A percentile compares a stretch with the other conserved stretches of the same genome.
Evolutionary conservation across 2,888 invertebrate genomes (phyloP).

Genomic region (Dryadula phaetusa): DNA sequence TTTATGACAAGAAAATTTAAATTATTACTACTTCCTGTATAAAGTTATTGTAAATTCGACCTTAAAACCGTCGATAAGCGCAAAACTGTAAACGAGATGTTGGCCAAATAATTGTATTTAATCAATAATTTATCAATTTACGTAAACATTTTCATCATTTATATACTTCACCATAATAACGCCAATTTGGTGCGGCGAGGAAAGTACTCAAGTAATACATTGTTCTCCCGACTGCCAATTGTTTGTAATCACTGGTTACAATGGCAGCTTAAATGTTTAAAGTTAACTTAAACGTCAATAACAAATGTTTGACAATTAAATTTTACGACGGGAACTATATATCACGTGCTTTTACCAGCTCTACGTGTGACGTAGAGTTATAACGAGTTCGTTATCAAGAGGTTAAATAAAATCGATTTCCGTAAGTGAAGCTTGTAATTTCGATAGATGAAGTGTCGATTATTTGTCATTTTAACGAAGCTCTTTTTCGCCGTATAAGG

Average conservation of each 20-base stretch:
- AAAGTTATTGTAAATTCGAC: constrained; percentile 27
- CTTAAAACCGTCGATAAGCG: constrained; percentile 25
- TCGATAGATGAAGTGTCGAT: constrained; percentile 57
- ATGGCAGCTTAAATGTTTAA: constrained; percentile 18
- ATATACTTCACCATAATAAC: constrained; percentile 26
- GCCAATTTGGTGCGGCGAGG: constrained; percentile 18
- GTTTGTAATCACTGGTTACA: constrained; percentile 21
- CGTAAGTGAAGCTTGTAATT: constrained; percentile 51
- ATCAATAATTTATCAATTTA: constrained; percentile 37
- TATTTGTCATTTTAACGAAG: constrained; percentile 50
- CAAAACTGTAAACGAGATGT: constrained; percentile 23
- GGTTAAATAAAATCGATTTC: constrained; percentile 40
- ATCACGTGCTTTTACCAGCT: constrained; percentile 14
- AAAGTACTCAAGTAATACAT: constrained; percentile 24
- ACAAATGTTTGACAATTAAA: constrained; percentile 24
- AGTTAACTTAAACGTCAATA: constrained; percentile 10
- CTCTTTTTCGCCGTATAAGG: constrained; percentile 64
- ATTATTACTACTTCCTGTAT: constrained; percentile 18
- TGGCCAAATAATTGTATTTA: constrained; percentile 29
- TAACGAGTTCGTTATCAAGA: constrained; percentile 26
- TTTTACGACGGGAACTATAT: constrained; percentile 21
- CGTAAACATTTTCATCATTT: constrained; percentile 30
- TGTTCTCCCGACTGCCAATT: constrained; percentile 15
- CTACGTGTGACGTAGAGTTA: constrained; percentile 26
- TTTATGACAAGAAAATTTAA: constrained; percentile 39